Conservation (phyloP, 2,888 invertebrate genomes). For the Agonopterix subpropinquella region DNA sequence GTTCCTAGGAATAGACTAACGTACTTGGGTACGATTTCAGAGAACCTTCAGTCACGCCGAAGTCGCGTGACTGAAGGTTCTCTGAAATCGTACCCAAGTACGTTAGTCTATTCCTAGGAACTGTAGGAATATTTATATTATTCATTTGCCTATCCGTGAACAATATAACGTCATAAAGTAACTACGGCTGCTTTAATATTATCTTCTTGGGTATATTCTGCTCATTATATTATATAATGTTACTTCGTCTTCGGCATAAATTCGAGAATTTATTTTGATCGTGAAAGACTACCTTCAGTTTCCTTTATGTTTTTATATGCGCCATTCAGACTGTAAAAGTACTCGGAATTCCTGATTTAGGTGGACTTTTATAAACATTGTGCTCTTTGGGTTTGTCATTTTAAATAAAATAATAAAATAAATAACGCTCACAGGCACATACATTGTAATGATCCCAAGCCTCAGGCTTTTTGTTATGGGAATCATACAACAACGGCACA, state of each 20-base stretch:
- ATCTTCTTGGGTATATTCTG: too few species aligned
- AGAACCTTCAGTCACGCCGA: constrained; percentile 26
- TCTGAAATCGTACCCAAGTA: background rate
- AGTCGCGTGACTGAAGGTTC: constrained; percentile 26
- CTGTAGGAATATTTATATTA: background rate
- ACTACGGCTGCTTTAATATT: too few species aligned
- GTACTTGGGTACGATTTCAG: background rate
- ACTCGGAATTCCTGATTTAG: background rate
- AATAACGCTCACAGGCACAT: too few species aligned
- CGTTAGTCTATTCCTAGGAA: background rate
- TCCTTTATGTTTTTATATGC: constrained; percentile 7
- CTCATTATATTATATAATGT: too few species aligned
- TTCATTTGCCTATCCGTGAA: too few species aligned
- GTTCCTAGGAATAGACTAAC: background rate
- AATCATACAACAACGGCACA: too few species aligned
- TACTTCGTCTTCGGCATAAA: constrained; percentile 16
- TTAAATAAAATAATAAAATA: too few species aligned
- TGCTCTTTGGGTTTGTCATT: too few species aligned
- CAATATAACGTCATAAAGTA: too few species aligned
- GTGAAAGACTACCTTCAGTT: constrained; percentile 13
- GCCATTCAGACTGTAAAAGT: constrained; percentile 2
- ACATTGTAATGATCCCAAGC: too few species aligned
- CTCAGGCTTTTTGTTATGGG: too few species aligned
- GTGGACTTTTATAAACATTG: background rate
- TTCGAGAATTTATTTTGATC: constrained; percentile 18